phyloP scores from a whole-genome alignment of 2,888 invertebrate genomes.

The Cacoxenus indagator region DNA sequence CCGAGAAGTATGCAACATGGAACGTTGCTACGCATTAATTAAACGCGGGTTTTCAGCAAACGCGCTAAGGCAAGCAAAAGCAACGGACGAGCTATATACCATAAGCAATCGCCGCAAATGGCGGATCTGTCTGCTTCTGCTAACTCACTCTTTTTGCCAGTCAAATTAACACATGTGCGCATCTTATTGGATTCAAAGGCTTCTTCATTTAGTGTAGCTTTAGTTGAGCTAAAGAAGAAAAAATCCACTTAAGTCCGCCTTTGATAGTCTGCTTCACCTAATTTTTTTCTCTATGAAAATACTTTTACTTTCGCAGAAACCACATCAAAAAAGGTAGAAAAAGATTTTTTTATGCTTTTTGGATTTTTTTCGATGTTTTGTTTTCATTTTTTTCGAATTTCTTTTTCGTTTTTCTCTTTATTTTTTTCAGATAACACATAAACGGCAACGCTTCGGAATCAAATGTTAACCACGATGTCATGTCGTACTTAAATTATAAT shows the following conservation, averaged over 20 bases:
- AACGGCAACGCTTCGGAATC: conserved; percentile 26
- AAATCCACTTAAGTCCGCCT: background rate
- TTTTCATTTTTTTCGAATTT: too few species aligned
- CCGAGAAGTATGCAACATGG: background rate
- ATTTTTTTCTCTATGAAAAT: background rate
- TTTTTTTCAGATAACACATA: background rate
- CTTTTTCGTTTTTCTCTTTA: conserved; percentile 2
- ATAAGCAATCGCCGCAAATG: background rate
- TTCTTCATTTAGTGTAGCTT: background rate
- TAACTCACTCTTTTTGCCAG: background rate
- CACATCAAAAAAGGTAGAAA: too few species aligned
- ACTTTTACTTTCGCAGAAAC: background rate
- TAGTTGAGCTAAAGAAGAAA: background rate
- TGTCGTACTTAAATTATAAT: conserved; percentile 65
- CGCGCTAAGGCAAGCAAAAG: background rate
- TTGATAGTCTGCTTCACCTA: background rate
- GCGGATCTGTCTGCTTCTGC: background rate
- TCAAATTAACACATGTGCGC: background rate
- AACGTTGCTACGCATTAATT: background rate
- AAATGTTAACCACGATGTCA: conserved; percentile 65
- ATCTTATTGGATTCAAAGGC: background rate
- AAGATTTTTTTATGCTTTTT: too few species aligned
- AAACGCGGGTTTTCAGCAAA: background rate
- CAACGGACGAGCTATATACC: background rate
- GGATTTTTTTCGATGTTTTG: too few species aligned